Evolutionary conservation across 2,888 invertebrate genomes (phyloP).

Genomic region (Muschampia plurimacula): DNA sequence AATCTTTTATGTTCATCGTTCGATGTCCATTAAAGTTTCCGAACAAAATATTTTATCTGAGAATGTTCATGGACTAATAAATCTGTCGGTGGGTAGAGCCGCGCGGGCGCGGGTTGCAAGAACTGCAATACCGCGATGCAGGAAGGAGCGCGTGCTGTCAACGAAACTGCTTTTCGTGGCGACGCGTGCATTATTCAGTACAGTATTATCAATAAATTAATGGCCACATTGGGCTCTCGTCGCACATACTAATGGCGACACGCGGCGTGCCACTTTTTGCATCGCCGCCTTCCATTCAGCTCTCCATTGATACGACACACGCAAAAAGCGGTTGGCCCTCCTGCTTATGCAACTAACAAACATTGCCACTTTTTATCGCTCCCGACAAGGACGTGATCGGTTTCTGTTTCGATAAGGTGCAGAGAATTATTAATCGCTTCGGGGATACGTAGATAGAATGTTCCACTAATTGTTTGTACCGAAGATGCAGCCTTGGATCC

Average conservation of each 20-base stretch:
- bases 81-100: slow-evolving; percentile 24
- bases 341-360: slow-evolving; percentile 67
- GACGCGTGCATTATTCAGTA: slow-evolving; percentile 75
- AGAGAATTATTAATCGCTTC: slow-evolving; percentile 67
- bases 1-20: slow-evolving; percentile 11
- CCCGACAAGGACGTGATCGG: slow-evolving; percentile 71
- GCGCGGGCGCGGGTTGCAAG: slow-evolving; percentile 18
- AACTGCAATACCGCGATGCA: slow-evolving; percentile 47
- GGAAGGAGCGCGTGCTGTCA: slow-evolving; percentile 75
- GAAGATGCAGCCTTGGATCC: slow-evolving; percentile 1
- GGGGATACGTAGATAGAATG: slow-evolving; percentile 46
- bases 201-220: slow-evolving; percentile 82
- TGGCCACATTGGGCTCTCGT: slow-evolving; percentile 76
- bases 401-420: slow-evolving; percentile 67
- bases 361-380: slow-evolving; percentile 65
- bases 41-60: slow-evolving; percentile 34
- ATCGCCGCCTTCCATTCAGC: slow-evolving; percentile 67
- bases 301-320: slow-evolving; percentile 74
- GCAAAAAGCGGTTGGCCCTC: slow-evolving; percentile 69
- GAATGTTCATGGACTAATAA: slow-evolving; percentile 40
- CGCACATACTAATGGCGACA: slow-evolving; percentile 83
- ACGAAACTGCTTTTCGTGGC: slow-evolving; percentile 54
- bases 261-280: slow-evolving; percentile 77
- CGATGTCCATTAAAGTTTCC: slow-evolving; percentile 15
- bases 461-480: slow-evolving; percentile 39